Conservation (phyloP, 2,888 invertebrate genomes). For the Drepana falcataria region DNA sequence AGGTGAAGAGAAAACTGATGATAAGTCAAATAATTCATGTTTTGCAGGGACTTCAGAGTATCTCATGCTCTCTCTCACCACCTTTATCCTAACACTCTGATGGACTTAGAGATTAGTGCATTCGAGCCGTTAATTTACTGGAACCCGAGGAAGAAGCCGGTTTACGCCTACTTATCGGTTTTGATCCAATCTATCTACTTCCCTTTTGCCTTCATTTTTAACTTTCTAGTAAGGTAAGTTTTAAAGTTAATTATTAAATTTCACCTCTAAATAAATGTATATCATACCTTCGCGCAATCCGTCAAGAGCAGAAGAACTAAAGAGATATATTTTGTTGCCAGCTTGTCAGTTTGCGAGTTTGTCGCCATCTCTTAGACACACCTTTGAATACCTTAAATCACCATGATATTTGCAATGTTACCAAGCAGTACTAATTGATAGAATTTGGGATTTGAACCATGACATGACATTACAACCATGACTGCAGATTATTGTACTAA, state of each 20-base stretch:
- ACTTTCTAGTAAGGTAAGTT: constrained; percentile 62
- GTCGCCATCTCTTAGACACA: too few species aligned
- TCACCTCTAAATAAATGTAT: not conserved
- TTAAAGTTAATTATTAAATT: constrained; percentile 3
- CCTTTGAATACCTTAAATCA: too few species aligned
- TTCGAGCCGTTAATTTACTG: constrained; percentile 84
- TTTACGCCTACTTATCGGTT: constrained; percentile 67
- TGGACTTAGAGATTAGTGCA: constrained; percentile 85
- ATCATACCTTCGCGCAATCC: not conserved
- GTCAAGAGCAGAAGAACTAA: too few species aligned
- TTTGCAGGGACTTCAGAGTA: constrained; percentile 84
- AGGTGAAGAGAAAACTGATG: not conserved
- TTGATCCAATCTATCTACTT: constrained; percentile 63
- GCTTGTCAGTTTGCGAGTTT: too few species aligned
- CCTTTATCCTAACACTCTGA: constrained; percentile 86
- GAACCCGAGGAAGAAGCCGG: constrained; percentile 77
- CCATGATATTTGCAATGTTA: too few species aligned
- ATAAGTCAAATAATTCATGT: not conserved
- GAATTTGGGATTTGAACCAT: too few species aligned
- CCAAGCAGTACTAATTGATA: too few species aligned
- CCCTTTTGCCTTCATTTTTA: constrained; percentile 47
- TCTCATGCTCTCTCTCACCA: constrained; percentile 90
- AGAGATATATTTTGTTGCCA: too few species aligned
- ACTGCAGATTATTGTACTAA: too few species aligned
- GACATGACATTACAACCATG: too few species aligned